phyloP scores from a whole-genome alignment of 2,797 vertebrate genomes.

The Leucoraja ocellata region DNA sequence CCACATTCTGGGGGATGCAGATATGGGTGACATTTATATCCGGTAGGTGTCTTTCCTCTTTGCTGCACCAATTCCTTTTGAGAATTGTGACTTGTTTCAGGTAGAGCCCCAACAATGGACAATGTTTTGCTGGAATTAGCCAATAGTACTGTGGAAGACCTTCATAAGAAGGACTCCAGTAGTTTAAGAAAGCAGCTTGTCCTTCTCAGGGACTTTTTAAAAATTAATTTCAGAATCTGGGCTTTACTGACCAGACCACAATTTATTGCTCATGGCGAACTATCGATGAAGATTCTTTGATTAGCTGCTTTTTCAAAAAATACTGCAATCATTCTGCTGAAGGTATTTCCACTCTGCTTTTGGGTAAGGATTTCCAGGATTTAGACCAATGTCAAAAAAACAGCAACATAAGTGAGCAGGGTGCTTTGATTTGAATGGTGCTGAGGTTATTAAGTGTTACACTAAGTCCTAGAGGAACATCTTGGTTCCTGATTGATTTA shows the following conservation, averaged over 20 bases:
- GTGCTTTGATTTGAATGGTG: no score
- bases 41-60: conserved; percentile 49
- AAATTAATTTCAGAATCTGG: neutral
- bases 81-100: neutral
- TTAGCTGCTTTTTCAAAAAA: no score
- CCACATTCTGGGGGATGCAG: conserved; percentile 80
- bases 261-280: neutral
- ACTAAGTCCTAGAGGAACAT: no score
- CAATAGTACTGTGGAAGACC: neutral
- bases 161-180: neutral
- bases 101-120: neutral
- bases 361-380: no score
- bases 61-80: neutral
- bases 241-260: neutral
- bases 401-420: no score
- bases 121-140: neutral
- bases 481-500: no score
- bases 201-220: neutral
- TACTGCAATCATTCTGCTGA: no score
- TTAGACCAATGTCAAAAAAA: no score
- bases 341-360: no score
- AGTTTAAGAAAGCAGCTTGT: no score
- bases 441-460: no score
- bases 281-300: no score
- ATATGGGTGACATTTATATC: conserved; percentile 74